Evolutionary conservation across 92 coral and sea anemone genomes (phyloP).

Genomic region (Porites cylindrica): DNA sequence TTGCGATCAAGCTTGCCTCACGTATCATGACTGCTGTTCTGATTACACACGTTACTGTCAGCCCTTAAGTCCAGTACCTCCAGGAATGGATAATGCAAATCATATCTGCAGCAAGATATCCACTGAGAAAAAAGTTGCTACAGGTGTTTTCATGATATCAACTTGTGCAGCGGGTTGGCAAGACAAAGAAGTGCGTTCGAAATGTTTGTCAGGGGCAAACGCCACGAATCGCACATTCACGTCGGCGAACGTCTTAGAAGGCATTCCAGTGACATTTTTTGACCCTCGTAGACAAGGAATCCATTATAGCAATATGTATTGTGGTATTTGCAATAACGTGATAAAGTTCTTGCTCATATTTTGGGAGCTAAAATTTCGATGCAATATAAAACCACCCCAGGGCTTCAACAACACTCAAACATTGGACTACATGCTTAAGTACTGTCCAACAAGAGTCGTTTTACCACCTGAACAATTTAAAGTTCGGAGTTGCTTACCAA

Average conservation of each 20-base stretch:
- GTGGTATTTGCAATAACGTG: slow-evolving; percentile 64
- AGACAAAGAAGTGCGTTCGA: slow-evolving; percentile 16
- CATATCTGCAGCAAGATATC: slow-evolving; percentile 39
- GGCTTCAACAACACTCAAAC: slow-evolving; percentile 36
- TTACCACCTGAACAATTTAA: background rate
- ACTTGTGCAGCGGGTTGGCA: slow-evolving; percentile 56
- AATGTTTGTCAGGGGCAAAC: slow-evolving; percentile 40
- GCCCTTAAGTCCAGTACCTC: background rate
- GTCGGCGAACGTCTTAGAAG: slow-evolving; percentile 51
- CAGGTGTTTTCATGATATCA: slow-evolving; percentile 69
- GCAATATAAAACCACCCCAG: slow-evolving; percentile 69
- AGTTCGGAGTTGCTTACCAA: slow-evolving; percentile 71
- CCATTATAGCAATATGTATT: slow-evolving; percentile 71
- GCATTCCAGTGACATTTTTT: slow-evolving; percentile 58
- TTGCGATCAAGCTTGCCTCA: slow-evolving; percentile 72
- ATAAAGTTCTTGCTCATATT: background rate
- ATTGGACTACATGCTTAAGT: slow-evolving; percentile 67
- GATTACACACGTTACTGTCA: slow-evolving; percentile 63
- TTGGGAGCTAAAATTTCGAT: slow-evolving; percentile 63
- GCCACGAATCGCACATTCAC: slow-evolving; percentile 37
- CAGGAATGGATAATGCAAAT: background rate
- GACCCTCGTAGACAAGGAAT: background rate
- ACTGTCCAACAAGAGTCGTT: slow-evolving; percentile 61
- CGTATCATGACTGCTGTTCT: slow-evolving; percentile 78
- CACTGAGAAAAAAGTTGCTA: slow-evolving; percentile 3